These are phyloP conservation scores for Alca torda DNA, from an alignment of 2,797 vertebrate genomes.

Conservation along the genomic window DNA sequence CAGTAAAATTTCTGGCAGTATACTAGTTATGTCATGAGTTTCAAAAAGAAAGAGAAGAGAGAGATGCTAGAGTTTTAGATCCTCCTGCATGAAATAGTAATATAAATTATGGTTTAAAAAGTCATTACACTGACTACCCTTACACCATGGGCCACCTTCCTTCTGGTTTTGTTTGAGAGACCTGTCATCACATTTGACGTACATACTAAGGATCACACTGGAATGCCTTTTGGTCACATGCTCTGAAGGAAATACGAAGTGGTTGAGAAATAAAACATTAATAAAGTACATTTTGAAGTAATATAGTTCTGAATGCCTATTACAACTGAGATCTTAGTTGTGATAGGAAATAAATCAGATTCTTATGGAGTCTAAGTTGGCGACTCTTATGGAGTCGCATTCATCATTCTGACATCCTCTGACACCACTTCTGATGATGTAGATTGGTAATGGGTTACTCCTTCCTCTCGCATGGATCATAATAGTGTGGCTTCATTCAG, in stretches of 20 bases:
- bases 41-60: not conserved
- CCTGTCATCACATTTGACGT: not conserved
- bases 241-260: not conserved
- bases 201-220: not conserved
- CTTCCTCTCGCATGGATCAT: not conserved
- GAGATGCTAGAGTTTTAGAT: not conserved
- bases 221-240: not conserved
- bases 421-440: not conserved
- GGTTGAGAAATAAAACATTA: not conserved
- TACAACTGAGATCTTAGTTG: not conserved
- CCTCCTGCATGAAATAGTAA: not conserved
- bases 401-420: not conserved
- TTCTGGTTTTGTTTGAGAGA: not conserved
- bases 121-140: not conserved
- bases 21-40: not conserved
- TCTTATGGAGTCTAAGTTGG: not conserved
- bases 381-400: not conserved
- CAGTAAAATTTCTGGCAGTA: not conserved
- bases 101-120: not conserved
- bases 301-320: not conserved
- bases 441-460: not conserved
- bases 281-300: not conserved
- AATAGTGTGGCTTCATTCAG: not conserved
- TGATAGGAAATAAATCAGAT: constrained; percentile 3
- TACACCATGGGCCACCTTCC: not conserved